Conservation (phyloP, 2,797 vertebrate species). For the Mormyrus hasselquistii region DNA sequence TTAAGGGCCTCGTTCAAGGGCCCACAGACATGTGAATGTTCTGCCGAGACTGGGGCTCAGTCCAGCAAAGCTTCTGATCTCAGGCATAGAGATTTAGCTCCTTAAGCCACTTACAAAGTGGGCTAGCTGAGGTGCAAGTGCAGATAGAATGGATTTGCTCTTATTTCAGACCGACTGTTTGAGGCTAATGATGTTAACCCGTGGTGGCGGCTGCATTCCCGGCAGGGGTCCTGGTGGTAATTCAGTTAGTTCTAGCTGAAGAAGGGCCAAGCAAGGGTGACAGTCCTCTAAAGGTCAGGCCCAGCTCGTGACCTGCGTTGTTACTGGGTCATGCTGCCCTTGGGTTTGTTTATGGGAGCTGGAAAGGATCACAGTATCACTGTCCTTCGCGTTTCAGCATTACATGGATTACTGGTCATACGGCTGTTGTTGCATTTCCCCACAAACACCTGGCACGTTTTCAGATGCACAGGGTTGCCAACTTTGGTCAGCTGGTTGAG, state of each 20-base stretch:
- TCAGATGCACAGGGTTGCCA: background rate
- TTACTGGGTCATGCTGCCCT: background rate
- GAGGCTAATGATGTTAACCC: background rate
- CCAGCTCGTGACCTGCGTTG: background rate
- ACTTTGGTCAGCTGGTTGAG: background rate
- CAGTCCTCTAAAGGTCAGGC: background rate
- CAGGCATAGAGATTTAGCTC: background rate
- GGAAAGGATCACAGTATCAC: background rate
- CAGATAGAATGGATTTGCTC: background rate
- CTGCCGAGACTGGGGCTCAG: background rate
- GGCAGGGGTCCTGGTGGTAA: background rate
- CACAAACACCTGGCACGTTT: background rate
- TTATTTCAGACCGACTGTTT: background rate
- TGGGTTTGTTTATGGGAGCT: background rate
- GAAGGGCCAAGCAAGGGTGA: background rate
- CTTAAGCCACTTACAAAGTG: background rate
- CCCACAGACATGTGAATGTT: background rate
- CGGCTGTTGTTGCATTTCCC: background rate
- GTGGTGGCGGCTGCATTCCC: background rate
- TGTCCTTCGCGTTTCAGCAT: background rate
- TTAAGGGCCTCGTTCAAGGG: background rate
- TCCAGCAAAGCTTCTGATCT: background rate
- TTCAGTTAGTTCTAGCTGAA: background rate
- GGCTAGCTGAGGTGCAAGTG: background rate
- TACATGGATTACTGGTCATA: background rate